phyloP scores from a whole-genome alignment of 1,140 invertebrate genomes.

The Halotydeus destructor region DNA sequence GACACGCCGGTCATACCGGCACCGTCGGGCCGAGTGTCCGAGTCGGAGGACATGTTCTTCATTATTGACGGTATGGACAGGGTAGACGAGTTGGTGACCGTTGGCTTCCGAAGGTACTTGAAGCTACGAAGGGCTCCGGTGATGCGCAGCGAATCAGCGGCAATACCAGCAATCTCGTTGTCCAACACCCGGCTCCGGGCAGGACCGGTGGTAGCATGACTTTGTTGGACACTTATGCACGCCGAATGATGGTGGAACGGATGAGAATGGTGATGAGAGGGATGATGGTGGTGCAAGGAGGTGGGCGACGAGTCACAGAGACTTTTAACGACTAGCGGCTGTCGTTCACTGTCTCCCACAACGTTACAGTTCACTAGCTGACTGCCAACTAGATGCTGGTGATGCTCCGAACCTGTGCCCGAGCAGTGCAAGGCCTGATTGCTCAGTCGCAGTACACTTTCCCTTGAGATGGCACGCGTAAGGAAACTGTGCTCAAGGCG shows the following conservation, averaged over 20 bases:
- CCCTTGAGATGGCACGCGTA: slow-evolving; percentile 18
- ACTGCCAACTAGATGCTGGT: background rate
- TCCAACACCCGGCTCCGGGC: slow-evolving; percentile 12
- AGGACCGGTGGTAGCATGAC: slow-evolving; percentile 13
- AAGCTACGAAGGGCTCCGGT: slow-evolving; percentile 90
- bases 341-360: background rate
- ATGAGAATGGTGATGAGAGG: slow-evolving; percentile 7
- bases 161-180: slow-evolving; percentile 81
- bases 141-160: slow-evolving; percentile 83
- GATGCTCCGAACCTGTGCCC: background rate
- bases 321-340: too few species aligned
- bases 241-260: slow-evolving; percentile 15
- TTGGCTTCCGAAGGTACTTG: slow-evolving; percentile 86
- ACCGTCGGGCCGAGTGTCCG: slow-evolving; percentile 38
- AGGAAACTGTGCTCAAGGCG: slow-evolving; percentile 19
- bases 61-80: slow-evolving; percentile 81
- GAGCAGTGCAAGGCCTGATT: slow-evolving; percentile 13
- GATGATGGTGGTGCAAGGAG: slow-evolving; percentile 2
- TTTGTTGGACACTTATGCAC: slow-evolving; percentile 14
- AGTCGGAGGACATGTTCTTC: slow-evolving; percentile 33
- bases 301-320: background rate
- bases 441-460: slow-evolving; percentile 16
- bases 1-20: slow-evolving; percentile 17
- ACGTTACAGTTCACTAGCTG: background rate
- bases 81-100: slow-evolving; percentile 55